Base-by-base conservation (phyloP, 2,797 vertebrate genomes). In the Phylloscopus collybita region DNA sequence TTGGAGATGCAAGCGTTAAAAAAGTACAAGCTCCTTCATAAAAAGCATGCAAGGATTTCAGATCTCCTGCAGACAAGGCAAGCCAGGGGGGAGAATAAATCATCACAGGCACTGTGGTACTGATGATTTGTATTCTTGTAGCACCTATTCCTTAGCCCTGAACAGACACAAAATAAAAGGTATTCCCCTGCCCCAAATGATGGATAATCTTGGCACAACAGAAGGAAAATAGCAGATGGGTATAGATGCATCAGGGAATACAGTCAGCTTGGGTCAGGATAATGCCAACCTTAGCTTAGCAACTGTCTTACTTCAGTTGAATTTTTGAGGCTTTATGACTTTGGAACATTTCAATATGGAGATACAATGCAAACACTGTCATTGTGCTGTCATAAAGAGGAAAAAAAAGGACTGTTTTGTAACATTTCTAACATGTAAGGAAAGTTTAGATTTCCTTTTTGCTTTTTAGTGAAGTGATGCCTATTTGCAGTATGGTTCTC, bases 161-260 rank as follows among this genome's bases (percentile, higher is more conserved):
- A 93, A 65, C 40, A 79, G 67, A 80, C 74, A 85, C 59, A 62
- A 73, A 91, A 92, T 81, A 91, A 84, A 92, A 92, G 81, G 49
- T 84, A 89, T 96, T 96, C 86, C 86, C 60, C 16, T 87, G 44
- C 60, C 88, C 80, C 51, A 84, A 40, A 81, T 93, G 81, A 95
- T 94, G 83, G 93, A 92, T 95, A 74, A 81, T 90, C 76, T 90
- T 92, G 91, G 83, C 89, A 70, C 62, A 89, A 92, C 32, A 81
- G 80, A 90, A 92, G 86, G 86, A 93, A 80, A 87, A 84, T 61
- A 96, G 94, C 88, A 94, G 89, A 82, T 91, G 86, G 81, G 42
- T 93, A 22, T 80, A 76, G 60, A 76, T 89, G 40, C 80, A 92
- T 45, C 49, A 56, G 54, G 83, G 62, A 91, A 87, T 75, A 64